A percentile compares a stretch with the other conserved stretches of the same genome.
These are phyloP conservation scores for Rhopalosiphum maidis DNA, from an alignment of 1,140 invertebrate species.

Conservation along the genomic window DNA sequence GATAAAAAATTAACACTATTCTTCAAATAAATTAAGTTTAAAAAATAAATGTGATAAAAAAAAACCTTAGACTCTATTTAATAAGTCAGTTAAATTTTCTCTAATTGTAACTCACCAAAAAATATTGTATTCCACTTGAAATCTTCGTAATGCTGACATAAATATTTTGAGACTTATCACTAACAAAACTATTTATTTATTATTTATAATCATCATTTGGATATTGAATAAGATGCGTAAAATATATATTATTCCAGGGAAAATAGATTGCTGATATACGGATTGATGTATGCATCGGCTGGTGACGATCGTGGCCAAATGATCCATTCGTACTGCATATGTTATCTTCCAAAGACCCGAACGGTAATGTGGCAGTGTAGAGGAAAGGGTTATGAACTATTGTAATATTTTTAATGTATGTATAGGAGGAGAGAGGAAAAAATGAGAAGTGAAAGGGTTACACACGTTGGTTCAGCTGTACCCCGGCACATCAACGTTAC, in stretches of 20 bases:
- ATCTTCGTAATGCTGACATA: background rate
- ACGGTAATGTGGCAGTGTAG: slow-evolving; percentile 23
- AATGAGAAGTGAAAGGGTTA: slow-evolving; percentile 44
- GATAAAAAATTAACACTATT: background rate
- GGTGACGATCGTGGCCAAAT: slow-evolving; percentile 33
- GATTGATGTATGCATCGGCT: slow-evolving; percentile 15
- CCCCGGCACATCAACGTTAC: slow-evolving; percentile 29
- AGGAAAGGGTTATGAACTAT: slow-evolving; percentile 50
- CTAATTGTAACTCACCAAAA: background rate
- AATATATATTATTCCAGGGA: background rate
- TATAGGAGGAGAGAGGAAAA: slow-evolving; percentile 43
- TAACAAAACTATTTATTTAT: background rate
- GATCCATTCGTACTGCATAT: background rate
- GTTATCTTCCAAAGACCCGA: slow-evolving; percentile 46
- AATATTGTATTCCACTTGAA: background rate
- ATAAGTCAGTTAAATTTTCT: background rate
- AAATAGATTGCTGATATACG: background rate
- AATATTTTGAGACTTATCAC: background rate
- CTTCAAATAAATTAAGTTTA: background rate
- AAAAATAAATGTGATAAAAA: background rate
- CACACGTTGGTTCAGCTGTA: slow-evolving; percentile 52
- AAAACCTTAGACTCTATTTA: background rate
- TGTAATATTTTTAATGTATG: slow-evolving; percentile 54
- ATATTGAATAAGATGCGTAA: background rate
- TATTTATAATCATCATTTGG: background rate